A percentile compares a stretch with the other conserved stretches of the same genome.
Evolutionary conservation across 2,888 invertebrate species (phyloP).

Genomic region (Acleris laterana): DNA sequence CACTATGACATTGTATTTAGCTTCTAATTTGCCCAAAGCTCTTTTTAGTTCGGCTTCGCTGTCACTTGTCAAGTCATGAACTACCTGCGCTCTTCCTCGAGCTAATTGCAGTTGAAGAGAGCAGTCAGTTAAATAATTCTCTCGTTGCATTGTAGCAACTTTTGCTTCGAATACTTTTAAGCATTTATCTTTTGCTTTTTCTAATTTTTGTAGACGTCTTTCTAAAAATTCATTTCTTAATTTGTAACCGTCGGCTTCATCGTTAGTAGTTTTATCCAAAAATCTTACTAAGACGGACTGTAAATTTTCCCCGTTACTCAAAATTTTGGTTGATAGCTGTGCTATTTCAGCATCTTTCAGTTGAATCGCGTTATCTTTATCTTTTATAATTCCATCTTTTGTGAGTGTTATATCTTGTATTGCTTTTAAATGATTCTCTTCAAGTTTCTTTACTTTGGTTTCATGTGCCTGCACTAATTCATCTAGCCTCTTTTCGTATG

Average conservation of each 20-base stretch:
- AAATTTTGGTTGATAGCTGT: conserved; percentile 53
- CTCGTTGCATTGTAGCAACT: conserved; percentile 63
- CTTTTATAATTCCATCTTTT: conserved; percentile 52
- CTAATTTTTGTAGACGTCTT: conserved; percentile 65
- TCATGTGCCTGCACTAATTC: conserved; percentile 58
- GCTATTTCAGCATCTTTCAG: conserved; percentile 52
- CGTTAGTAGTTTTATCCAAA: conserved; percentile 54
- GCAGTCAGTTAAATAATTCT: conserved; percentile 70
- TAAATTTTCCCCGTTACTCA: conserved; percentile 60
- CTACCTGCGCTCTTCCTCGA: conserved; percentile 67
- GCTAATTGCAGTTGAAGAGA: conserved; percentile 70
- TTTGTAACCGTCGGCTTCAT: conserved; percentile 50
- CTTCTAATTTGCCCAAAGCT: conserved; percentile 69
- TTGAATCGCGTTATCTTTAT: conserved; percentile 49
- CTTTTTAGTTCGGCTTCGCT: conserved; percentile 62
- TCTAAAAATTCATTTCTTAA: conserved; percentile 60
- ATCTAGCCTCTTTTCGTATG: conserved; percentile 61
- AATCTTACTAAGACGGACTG: conserved; percentile 56
- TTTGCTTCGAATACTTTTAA: conserved; percentile 63
- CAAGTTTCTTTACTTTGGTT: conserved; percentile 51
- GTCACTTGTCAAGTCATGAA: conserved; percentile 64
- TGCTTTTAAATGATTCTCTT: conserved; percentile 48
- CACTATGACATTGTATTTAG: conserved; percentile 74
- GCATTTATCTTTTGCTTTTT: conserved; percentile 64
- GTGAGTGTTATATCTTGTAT: conserved; percentile 46